A percentile compares a stretch with the other conserved stretches of the same genome.
Evolutionary conservation across 2,888 invertebrate genomes (phyloP).

Genomic region (Acrobasis suavella): DNA sequence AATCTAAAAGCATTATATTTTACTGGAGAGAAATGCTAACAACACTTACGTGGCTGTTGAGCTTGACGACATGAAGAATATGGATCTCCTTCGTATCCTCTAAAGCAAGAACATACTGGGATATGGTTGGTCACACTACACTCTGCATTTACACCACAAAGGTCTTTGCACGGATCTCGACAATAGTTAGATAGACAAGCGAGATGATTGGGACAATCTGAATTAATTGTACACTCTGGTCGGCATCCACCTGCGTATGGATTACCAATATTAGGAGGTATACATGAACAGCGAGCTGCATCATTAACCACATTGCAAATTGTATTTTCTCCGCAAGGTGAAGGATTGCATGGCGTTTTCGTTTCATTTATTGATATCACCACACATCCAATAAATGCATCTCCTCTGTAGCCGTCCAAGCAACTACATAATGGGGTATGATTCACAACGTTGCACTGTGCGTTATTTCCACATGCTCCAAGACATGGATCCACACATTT

Average conservation of each 20-base stretch:
- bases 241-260: conserved; percentile 92
- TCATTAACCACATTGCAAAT: conserved; percentile 88
- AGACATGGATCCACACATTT: conserved; percentile 92
- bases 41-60: conserved; percentile 79
- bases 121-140: conserved; percentile 92
- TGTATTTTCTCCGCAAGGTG: conserved; percentile 93
- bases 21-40: too few relatives aligned
- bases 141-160: conserved; percentile 92
- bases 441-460: conserved; percentile 89
- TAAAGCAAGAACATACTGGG: conserved; percentile 90
- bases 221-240: conserved; percentile 92
- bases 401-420: conserved; percentile 88
- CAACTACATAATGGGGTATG: conserved; percentile 93
- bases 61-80: conserved; percentile 88
- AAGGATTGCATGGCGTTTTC: conserved; percentile 87
- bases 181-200: conserved; percentile 93
- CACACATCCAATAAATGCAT: conserved; percentile 91
- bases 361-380: conserved; percentile 70
- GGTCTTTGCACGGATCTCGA: conserved; percentile 91
- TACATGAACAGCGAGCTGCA: conserved; percentile 89
- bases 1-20: too few relatives aligned
- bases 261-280: conserved; percentile 94
- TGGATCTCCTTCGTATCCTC: conserved; percentile 91
- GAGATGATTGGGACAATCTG: conserved; percentile 89
- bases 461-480: conserved; percentile 89